Conservation (phyloP, 2,888 invertebrate genomes). For the Catocala nupta region DNA sequence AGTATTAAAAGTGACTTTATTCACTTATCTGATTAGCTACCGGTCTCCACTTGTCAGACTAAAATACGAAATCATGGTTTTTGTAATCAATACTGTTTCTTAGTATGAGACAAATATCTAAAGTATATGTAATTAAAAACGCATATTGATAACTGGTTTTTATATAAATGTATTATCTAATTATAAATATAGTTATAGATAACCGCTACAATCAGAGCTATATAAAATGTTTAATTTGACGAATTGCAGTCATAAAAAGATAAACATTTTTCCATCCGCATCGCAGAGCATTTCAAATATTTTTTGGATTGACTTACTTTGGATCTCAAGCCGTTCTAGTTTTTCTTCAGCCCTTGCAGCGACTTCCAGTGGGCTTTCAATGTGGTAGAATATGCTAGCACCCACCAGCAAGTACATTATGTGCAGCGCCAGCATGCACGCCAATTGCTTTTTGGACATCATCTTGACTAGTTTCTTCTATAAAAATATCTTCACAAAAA, state of each 20-base stretch:
- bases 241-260: conserved; percentile 13
- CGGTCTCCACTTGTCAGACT: background rate
- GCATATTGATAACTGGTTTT: background rate
- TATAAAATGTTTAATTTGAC: conserved; percentile 9
- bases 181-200: conserved; percentile 1
- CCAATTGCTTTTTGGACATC: conserved; percentile 94
- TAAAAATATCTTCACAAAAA: conserved; percentile 40
- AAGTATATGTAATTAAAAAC: background rate
- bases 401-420: conserved; percentile 93
- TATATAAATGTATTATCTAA: background rate
- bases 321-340: conserved; percentile 89
- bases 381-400: conserved; percentile 94
- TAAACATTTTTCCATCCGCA: conserved; percentile 4
- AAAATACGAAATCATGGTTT: background rate
- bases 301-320: conserved; percentile 87
- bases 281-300: background rate
- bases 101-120: background rate
- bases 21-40: conserved; percentile 64
- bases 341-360: conserved; percentile 85
- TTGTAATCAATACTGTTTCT: background rate
- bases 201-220: background rate
- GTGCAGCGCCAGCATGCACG: conserved; percentile 91
- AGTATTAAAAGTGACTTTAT: conserved; percentile 58
- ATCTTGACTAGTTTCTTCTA: conserved; percentile 79
- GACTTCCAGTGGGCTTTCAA: conserved; percentile 92